Evolutionary conservation across 92 coral and sea anemone species (phyloP).

Genomic region (Siderastrea radians): DNA sequence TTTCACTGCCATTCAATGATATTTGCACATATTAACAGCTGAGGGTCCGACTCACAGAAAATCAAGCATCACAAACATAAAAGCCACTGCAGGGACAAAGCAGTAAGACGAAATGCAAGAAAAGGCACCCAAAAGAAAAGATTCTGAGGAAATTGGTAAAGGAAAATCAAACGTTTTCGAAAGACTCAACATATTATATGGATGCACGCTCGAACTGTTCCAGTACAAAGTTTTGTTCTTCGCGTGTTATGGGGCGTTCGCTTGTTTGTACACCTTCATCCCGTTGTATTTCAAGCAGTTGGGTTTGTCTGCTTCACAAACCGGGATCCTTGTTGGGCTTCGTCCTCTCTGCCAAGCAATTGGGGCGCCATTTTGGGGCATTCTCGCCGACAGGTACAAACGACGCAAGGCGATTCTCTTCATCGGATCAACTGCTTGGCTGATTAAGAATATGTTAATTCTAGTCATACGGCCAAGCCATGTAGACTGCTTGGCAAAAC

Average conservation of each 20-base stretch:
- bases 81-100: neutral
- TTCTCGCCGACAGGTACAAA: conserved; percentile 41
- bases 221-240: conserved; percentile 61
- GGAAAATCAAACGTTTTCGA: conserved; percentile 5
- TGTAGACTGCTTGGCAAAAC: conserved; percentile 4
- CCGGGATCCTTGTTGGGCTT: conserved; percentile 67
- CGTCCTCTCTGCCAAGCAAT: conserved; percentile 58
- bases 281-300: conserved; percentile 77
- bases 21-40: too few species aligned
- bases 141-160: conserved; percentile 5
- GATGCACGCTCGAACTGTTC: conserved; percentile 24
- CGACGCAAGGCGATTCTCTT: conserved; percentile 13
- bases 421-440: conserved; percentile 33
- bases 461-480: conserved; percentile 16
- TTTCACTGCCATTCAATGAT: too few species aligned
- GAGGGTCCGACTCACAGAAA: too few species aligned
- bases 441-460: conserved; percentile 28
- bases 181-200: neutral
- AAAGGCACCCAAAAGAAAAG: neutral
- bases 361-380: conserved; percentile 67
- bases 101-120: conserved; percentile 1
- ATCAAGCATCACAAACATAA: neutral
- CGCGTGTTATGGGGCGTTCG: conserved; percentile 59
- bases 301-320: conserved; percentile 68
- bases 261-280: conserved; percentile 46